phyloP scores from a whole-genome alignment of 2,888 invertebrate species.

The Drosophila lacicola region DNA sequence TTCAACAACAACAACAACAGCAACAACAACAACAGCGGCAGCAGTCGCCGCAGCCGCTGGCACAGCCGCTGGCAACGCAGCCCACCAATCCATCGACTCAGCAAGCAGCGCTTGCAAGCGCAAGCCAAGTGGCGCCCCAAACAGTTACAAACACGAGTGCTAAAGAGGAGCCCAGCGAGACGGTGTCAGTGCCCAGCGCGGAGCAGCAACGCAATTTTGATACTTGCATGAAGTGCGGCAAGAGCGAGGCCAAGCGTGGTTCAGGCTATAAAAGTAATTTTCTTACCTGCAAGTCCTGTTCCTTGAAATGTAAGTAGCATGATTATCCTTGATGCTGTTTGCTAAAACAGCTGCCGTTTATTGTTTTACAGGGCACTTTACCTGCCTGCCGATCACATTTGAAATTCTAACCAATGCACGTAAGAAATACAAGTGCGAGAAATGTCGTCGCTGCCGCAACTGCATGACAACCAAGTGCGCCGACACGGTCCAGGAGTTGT shows the following conservation, averaged over 20 bases:
- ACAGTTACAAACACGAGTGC: not conserved
- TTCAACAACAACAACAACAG: constrained; percentile 9
- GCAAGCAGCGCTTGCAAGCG: not conserved
- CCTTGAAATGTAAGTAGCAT: constrained; percentile 67
- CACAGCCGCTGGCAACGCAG: not conserved
- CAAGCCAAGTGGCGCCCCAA: not conserved
- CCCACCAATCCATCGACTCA: not conserved
- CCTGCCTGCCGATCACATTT: constrained; percentile 72
- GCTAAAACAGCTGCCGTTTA: not conserved
- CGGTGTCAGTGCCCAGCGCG: not conserved
- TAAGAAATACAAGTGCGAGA: constrained; percentile 93
- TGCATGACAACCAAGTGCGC: constrained; percentile 42
- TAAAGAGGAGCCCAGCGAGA: constrained; percentile 11
- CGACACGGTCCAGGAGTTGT: constrained; percentile 87
- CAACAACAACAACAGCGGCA: constrained; percentile 3
- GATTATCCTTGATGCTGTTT: not conserved
- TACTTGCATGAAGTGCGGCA: constrained; percentile 72
- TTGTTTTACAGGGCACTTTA: constrained; percentile 78
- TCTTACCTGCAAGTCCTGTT: constrained; percentile 78
- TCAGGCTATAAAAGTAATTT: constrained; percentile 76
- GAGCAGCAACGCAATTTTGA: constrained; percentile 47
- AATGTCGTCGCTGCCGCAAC: constrained; percentile 93
- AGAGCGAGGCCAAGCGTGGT: constrained; percentile 76
- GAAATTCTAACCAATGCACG: constrained; percentile 73
- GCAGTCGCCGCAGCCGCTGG: constrained; percentile 4